Percentiles rank a stretch among this genome's conserved stretches.
These are phyloP conservation scores for Umimayanthus chanpuru DNA, from an alignment of 92 coral and sea anemone species.

Conservation along the genomic window DNA sequence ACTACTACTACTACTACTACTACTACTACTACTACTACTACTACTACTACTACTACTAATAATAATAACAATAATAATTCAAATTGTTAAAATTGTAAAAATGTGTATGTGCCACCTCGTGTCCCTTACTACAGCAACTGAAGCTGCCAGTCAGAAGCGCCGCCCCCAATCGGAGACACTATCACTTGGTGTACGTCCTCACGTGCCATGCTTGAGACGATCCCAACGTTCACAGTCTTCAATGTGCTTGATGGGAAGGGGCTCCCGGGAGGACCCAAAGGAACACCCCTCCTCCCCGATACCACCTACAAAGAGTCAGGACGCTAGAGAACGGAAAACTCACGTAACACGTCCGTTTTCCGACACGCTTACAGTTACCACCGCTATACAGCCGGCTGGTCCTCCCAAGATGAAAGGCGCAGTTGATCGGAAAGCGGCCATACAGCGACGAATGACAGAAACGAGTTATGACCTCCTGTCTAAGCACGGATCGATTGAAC, in stretches of 20 bases:
- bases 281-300: neutral
- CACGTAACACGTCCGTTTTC: neutral
- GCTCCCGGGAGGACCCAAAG: neutral
- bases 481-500: conserved; percentile 16
- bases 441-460: conserved; percentile 42
- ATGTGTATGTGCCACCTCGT: neutral
- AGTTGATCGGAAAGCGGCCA: conserved; percentile 6
- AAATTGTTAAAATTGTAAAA: neutral
- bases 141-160: neutral
- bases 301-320: neutral
- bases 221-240: neutral
- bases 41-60: no score
- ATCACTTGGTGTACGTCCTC: neutral
- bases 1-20: no score
- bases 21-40: no score
- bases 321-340: neutral
- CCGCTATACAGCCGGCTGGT: neutral
- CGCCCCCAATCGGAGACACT: neutral
- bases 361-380: neutral
- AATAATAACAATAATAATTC: no score
- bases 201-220: neutral
- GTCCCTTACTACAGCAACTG: neutral
- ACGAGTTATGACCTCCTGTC: neutral
- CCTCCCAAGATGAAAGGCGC: neutral
- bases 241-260: neutral